Evolutionary conservation across 2,113 vertebrate genomes (phyloP), one percentile per base, ranked within the genome.

Genomic region (Chloropsis cyanopogon): DNA sequence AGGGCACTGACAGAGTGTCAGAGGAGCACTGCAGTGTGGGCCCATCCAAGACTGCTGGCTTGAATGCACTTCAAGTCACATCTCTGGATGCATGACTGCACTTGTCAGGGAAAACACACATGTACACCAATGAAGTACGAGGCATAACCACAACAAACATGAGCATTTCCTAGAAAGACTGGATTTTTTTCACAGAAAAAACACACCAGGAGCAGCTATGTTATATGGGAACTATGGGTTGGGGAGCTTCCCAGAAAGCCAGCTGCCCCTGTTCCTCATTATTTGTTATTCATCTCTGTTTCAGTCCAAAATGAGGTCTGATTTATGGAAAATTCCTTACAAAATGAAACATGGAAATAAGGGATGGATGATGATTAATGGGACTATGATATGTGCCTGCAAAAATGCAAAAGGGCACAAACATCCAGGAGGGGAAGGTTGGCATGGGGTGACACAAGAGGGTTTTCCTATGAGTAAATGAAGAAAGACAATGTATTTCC

Each of bases 241-340:
- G 87, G 90, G 94, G 90, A 95, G 63, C 84, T 96, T 96, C 94
- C 96, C 95, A 96, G 94, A 95, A 96, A 95, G 78, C 49, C 93
- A 90, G 95, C 94, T 94, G 93, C 94, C 94, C 94, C 95, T 96
- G 94, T 95, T 97, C 90, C 84, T 95, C 95, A 97, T 97, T 95
- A 96, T 85, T 95, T 95, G 75, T 85, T 91, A 95, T 96, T 96
- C 91, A 95, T 92, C 90, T 96, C 75, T 31, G 33, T 70, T 90
- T 93, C 87, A 95, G 75, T 82, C 95, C 96, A 96, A 93, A 96
- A 93, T 73, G 82, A 97, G 78, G 59, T 39, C 63, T 96, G 84
- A 92, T 93, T 97, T 95, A 95, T 94, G 90, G 75, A 91, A 95
- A 94, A 70, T 90, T 22, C 68, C 80, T 95, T 81, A 79, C 78